Conservation (phyloP, 2,888 invertebrate species). For the Sussaba pulchella region DNA sequence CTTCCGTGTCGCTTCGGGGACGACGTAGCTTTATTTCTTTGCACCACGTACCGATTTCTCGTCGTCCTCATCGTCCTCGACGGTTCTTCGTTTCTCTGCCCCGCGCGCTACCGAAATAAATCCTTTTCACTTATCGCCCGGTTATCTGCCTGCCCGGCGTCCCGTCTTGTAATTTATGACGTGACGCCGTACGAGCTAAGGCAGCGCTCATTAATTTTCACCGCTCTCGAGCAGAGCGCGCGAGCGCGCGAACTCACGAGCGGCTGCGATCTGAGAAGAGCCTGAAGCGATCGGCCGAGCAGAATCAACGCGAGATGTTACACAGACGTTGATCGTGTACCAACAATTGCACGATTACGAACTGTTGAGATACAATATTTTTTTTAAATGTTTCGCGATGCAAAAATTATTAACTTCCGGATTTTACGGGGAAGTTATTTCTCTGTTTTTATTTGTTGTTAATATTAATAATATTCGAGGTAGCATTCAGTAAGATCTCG, state of each 20-base stretch:
- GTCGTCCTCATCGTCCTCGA: slow-evolving; percentile 33
- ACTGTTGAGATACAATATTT: neutral
- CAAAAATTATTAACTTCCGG: too few relatives aligned
- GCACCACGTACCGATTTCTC: slow-evolving; percentile 44
- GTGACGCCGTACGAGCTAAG: slow-evolving; percentile 62
- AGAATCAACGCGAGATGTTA: neutral
- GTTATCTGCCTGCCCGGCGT: slow-evolving; percentile 63
- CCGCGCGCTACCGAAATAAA: slow-evolving; percentile 64
- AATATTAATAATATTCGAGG: too few relatives aligned
- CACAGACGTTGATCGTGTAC: neutral
- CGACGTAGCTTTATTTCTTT: slow-evolving; percentile 57
- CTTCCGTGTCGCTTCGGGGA: slow-evolving; percentile 3
- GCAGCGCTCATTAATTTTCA: slow-evolving; percentile 65
- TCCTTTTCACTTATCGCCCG: slow-evolving; percentile 69
- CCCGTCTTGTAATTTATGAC: slow-evolving; percentile 67
- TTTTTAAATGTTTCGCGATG: too few relatives aligned
- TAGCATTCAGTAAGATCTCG: too few relatives aligned
- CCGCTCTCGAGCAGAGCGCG: slow-evolving; percentile 1
- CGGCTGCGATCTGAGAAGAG: too few relatives aligned
- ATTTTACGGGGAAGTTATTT: too few relatives aligned
- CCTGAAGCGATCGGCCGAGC: slow-evolving; percentile 6
- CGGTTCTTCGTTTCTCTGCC: slow-evolving; percentile 35
- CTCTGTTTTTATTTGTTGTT: too few relatives aligned
- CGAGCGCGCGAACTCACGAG: too few relatives aligned
- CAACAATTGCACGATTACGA: neutral